These are phyloP conservation scores for Mylabris sibirica DNA, from an alignment of 2,888 invertebrate species.

Conservation along the genomic window DNA sequence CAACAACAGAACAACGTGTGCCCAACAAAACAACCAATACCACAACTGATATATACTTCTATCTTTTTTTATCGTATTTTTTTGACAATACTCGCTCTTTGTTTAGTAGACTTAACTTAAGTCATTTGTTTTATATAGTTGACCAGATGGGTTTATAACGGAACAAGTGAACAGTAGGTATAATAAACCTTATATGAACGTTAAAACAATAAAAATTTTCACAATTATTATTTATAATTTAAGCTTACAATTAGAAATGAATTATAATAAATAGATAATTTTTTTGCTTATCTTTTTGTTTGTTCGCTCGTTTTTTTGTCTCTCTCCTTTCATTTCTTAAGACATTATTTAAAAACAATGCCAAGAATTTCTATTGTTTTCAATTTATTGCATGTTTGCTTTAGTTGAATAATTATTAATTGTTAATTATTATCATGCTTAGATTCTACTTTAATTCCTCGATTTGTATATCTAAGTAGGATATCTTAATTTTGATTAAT, in stretches of 20 bases:
- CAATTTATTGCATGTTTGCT: not conserved
- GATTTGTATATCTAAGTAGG: not conserved
- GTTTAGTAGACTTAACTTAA: not conserved
- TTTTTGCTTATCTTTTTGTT: not conserved
- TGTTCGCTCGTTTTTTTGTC: not conserved
- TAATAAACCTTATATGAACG: not conserved
- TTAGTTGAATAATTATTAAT: not conserved
- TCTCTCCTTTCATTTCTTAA: not conserved
- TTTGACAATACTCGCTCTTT: not conserved
- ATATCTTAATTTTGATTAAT: not conserved
- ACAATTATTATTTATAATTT: too few species aligned
- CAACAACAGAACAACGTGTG: slow-evolving; percentile 7
- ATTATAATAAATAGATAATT: not conserved
- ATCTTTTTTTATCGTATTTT: not conserved
- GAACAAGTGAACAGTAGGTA: not conserved
- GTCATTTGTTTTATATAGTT: not conserved
- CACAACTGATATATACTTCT: not conserved
- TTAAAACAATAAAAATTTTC: not conserved
- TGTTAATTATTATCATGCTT: not conserved
- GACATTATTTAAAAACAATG: not conserved
- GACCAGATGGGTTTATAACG: slow-evolving; percentile 9
- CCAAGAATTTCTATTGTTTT: not conserved
- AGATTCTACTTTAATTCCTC: not conserved
- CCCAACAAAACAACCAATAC: slow-evolving; percentile 10
- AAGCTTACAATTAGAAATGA: too few species aligned